These are phyloP conservation scores for Scarus forsteni DNA, from an alignment of 2,797 vertebrate genomes.

Conservation along the genomic window DNA sequence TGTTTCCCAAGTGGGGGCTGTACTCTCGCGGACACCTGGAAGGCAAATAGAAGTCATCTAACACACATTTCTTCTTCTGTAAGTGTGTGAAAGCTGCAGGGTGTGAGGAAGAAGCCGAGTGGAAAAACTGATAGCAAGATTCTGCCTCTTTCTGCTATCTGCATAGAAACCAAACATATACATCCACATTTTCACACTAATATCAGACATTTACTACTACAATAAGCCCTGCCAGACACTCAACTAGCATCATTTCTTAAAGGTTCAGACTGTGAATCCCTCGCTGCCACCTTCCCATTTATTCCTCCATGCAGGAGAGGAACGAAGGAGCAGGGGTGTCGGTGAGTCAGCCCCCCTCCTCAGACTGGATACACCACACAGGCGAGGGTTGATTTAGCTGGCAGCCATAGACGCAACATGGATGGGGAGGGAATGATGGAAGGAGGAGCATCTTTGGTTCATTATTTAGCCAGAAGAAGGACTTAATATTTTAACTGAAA, in stretches of 20 bases:
- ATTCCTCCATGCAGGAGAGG: constrained; percentile 28
- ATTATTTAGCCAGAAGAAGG: constrained; percentile 5
- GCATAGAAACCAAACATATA: constrained; percentile 11
- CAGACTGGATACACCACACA: constrained; percentile 40
- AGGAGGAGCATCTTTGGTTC: constrained; percentile 2
- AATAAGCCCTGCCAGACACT: constrained; percentile 31
- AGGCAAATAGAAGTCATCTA: constrained; percentile 46
- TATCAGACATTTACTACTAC: constrained; percentile 13
- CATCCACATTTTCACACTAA: constrained; percentile 11
- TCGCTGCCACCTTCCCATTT: constrained; percentile 11
- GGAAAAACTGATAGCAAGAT: constrained; percentile 32
- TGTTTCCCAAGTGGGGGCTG: constrained; percentile 27
- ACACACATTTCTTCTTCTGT: constrained; percentile 41
- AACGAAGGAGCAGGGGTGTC: constrained; percentile 1
- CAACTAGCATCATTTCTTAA: constrained; percentile 31
- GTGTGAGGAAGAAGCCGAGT: constrained; percentile 14
- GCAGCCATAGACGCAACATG: constrained; percentile 54
- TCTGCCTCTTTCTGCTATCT: constrained; percentile 11
- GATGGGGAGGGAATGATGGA: constrained; percentile 17
- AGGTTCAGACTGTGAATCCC: constrained; percentile 33
- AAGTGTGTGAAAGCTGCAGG: constrained; percentile 54
- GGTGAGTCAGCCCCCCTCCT: constrained; percentile 37
- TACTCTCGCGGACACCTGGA: constrained; percentile 31
- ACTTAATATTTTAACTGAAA: too few species aligned
- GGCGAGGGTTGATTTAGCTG: constrained; percentile 48